Conservation (phyloP, 1,140 invertebrate genomes). For the Coenobita brevimanus region DNA sequence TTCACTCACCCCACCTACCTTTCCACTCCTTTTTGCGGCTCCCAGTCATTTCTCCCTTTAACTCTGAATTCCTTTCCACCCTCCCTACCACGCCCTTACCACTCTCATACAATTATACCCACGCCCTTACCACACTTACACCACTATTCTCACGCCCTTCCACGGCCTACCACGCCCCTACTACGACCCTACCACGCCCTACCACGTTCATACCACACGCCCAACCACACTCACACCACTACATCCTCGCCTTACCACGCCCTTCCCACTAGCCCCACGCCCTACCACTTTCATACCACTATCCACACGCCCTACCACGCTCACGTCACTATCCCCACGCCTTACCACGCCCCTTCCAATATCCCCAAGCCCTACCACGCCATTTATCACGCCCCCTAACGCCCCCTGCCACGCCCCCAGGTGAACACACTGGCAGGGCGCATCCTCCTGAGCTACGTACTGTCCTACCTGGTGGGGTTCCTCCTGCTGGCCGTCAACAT, state of each 20-base stretch:
- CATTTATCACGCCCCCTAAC: background rate
- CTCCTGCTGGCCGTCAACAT: constrained; percentile 59
- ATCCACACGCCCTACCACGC: no score
- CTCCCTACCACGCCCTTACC: background rate
- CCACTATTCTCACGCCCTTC: no score
- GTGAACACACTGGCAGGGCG: constrained; percentile 65
- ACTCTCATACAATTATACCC: no score
- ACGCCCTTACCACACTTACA: no score
- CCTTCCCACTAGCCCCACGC: no score
- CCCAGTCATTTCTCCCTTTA: background rate
- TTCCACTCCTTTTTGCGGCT: background rate
- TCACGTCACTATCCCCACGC: background rate
- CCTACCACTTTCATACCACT: no score
- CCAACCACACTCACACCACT: no score
- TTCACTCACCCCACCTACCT: background rate
- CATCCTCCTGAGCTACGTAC: constrained; percentile 64
- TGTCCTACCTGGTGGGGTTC: constrained; percentile 57
- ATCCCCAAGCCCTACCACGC: background rate
- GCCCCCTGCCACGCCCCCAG: constrained; percentile 1
- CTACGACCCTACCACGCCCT: no score
- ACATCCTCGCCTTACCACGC: no score
- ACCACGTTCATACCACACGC: no score
- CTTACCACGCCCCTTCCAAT: background rate
- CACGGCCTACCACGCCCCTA: no score
- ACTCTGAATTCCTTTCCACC: background rate